Conservation (phyloP, 23 tunicate genomes). For the Aplidium turbinatum region DNA sequence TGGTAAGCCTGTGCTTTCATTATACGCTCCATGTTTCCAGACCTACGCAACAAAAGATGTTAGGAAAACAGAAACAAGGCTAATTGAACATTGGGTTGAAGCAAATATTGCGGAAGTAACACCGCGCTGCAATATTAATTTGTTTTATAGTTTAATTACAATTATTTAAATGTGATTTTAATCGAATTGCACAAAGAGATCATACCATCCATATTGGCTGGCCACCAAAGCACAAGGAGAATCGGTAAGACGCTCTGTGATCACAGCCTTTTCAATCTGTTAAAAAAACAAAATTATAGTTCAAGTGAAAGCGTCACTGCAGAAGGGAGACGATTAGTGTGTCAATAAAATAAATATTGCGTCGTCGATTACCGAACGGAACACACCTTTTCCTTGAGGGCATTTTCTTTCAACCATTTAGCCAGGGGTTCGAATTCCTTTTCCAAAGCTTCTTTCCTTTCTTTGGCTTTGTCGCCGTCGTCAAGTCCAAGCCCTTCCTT, state of each 20-base stretch:
- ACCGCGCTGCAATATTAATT: too few species aligned
- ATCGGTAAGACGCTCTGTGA: conserved; percentile 76
- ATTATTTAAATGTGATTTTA: too few species aligned
- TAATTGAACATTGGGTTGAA: too few species aligned
- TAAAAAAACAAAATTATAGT: background rate
- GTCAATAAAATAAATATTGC: too few species aligned
- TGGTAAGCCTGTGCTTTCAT: conserved; percentile 99
- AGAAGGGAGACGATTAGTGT: too few species aligned
- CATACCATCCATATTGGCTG: conserved; percentile 98
- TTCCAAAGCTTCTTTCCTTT: conserved; percentile 82
- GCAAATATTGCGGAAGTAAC: too few species aligned
- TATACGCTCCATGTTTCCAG: conserved; percentile 99
- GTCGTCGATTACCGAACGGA: too few species aligned
- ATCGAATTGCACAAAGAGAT: too few species aligned
- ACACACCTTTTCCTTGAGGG: conserved; percentile 74
- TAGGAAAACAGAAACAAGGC: too few species aligned
- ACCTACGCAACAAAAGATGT: conserved; percentile 50
- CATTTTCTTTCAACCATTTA: conserved; percentile 85
- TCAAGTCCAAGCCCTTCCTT: conserved; percentile 96
- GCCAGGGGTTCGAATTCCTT: conserved; percentile 86
- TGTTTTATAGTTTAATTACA: too few species aligned
- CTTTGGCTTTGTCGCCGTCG: conserved; percentile 94
- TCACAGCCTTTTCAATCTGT: conserved; percentile 94
- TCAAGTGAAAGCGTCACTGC: background rate
- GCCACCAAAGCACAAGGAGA: conserved; percentile 97